These are phyloP conservation scores for Megaleporinus macrocephalus DNA, from an alignment of 2,113 vertebrate genomes.

Conservation along the genomic window DNA sequence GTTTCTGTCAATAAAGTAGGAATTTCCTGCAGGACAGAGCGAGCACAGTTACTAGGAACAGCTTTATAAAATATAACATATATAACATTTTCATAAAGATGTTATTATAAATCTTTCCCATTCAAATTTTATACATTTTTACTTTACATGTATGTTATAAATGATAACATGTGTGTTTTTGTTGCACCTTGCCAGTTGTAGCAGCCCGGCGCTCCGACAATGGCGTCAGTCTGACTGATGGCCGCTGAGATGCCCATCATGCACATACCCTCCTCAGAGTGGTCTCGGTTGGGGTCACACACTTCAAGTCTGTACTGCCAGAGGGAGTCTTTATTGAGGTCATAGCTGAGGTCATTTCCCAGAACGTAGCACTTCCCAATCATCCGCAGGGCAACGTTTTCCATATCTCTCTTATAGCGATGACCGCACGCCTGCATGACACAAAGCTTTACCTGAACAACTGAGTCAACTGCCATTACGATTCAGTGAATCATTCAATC, in stretches of 20 bases:
- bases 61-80: too few relatives aligned
- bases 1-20: conserved; percentile 38
- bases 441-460: neutral
- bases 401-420: conserved; percentile 76
- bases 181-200: conserved; percentile 89
- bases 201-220: conserved; percentile 87
- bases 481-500: too few relatives aligned
- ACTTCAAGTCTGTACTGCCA: conserved; percentile 69
- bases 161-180: too few relatives aligned
- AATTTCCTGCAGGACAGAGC: conserved; percentile 49
- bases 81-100: too few relatives aligned
- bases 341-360: conserved; percentile 79
- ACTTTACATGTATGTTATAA: too few relatives aligned
- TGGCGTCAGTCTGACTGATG: conserved; percentile 79
- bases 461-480: neutral
- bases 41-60: neutral
- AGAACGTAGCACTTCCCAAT: conserved; percentile 88
- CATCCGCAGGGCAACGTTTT: conserved; percentile 82
- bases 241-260: conserved; percentile 86
- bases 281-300: conserved; percentile 76
- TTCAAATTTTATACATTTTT: too few relatives aligned
- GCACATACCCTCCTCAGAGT: conserved; percentile 84
- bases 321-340: conserved; percentile 53
- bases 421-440: conserved; percentile 70
- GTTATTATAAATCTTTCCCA: too few relatives aligned